A percentile compares a stretch with the other conserved stretches of the same genome.
phyloP scores from a whole-genome alignment of 2,888 invertebrate species.

The Ditylenchus weischeri region DNA sequence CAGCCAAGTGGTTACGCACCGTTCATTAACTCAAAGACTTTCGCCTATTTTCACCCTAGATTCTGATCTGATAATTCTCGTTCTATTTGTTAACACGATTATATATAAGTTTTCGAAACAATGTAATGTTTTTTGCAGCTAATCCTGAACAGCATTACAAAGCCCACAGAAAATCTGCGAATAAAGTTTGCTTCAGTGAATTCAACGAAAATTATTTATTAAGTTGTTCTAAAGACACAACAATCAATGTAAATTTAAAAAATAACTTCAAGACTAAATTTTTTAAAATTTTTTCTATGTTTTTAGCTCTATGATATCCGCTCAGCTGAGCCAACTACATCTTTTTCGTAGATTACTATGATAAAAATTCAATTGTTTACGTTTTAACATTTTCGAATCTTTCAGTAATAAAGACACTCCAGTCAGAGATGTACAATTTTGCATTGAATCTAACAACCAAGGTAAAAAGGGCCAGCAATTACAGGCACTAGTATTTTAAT shows the following conservation, averaged over 20 bases:
- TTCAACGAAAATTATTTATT: conserved; percentile 32
- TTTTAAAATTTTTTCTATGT: conserved; percentile 10
- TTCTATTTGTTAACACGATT: no score
- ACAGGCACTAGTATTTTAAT: no score
- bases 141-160: conserved; percentile 22
- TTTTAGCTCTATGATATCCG: neutral
- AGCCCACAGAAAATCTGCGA: conserved; percentile 35
- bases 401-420: conserved; percentile 8
- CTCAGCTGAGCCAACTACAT: conserved; percentile 17
- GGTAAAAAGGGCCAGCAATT: no score
- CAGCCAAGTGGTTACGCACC: no score
- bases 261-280: conserved; percentile 3
- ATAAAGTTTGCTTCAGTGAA: conserved; percentile 37
- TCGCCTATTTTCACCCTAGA: no score
- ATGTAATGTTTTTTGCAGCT: neutral
- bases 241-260: conserved; percentile 29
- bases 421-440: conserved; percentile 29
- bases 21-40: no score
- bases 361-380: neutral
- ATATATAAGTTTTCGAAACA: no score
- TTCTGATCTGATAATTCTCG: no score
- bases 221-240: conserved; percentile 36
- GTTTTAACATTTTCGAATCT: neutral
- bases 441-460: conserved; percentile 27
- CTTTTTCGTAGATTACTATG: conserved; percentile 13